These are phyloP conservation scores for Andrena cerasifolii DNA, from an alignment of 1,140 invertebrate genomes.

Conservation along the genomic window DNA sequence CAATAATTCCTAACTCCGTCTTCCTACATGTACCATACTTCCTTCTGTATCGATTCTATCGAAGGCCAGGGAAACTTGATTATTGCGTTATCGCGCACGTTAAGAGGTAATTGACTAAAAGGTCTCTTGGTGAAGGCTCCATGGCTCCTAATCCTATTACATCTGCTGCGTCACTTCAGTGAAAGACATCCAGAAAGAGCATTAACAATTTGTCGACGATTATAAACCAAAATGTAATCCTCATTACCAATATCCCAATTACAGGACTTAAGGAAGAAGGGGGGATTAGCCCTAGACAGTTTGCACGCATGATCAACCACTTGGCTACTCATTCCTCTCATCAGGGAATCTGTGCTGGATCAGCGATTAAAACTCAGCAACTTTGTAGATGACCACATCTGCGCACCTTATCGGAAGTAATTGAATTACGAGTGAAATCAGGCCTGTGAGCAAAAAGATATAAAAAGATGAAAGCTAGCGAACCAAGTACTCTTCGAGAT, in stretches of 20 bases:
- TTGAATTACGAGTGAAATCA: constrained; percentile 29
- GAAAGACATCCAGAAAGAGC: constrained; percentile 33
- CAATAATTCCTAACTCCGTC: no score
- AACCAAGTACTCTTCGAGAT: background rate
- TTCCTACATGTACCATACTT: background rate
- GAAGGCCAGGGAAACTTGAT: background rate
- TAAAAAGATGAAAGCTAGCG: background rate
- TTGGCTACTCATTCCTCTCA: background rate
- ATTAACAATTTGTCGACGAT: background rate
- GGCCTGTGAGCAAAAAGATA: background rate
- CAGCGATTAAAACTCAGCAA: background rate
- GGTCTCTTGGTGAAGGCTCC: background rate
- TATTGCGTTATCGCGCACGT: constrained; percentile 1
- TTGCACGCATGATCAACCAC: background rate
- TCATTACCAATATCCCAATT: background rate
- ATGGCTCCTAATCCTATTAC: background rate
- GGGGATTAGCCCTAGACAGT: no score
- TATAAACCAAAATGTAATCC: background rate
- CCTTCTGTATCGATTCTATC: background rate
- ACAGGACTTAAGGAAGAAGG: background rate
- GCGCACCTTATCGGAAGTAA: constrained; percentile 25
- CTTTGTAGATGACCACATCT: background rate
- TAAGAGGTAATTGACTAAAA: constrained; percentile 13
- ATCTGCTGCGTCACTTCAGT: constrained; percentile 35
- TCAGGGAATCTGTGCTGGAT: background rate